These are phyloP conservation scores for Caenorhabditis becei DNA, from an alignment of 2,888 invertebrate genomes.

Conservation along the genomic window DNA sequence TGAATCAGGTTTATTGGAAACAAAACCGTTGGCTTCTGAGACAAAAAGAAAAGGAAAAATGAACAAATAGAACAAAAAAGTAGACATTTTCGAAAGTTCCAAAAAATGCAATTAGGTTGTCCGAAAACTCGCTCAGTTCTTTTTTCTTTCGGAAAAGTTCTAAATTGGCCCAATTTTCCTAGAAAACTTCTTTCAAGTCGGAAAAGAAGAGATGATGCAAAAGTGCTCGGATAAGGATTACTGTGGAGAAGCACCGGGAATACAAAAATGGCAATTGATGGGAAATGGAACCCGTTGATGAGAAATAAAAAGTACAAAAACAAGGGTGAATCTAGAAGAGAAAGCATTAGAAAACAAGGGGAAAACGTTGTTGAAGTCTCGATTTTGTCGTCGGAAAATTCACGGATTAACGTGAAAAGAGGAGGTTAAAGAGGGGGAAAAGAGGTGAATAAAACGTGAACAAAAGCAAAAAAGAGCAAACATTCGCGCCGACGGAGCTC, in stretches of 20 bases:
- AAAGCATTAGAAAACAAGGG: neutral
- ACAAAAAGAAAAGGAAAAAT: neutral
- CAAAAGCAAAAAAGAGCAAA: conserved; percentile 39
- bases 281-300: neutral
- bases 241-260: neutral
- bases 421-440: neutral
- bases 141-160: neutral
- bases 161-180: neutral
- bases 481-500: conserved; percentile 19
- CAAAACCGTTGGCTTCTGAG: neutral
- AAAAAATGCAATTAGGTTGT: conserved; percentile 2
- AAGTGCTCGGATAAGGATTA: neutral
- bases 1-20: neutral
- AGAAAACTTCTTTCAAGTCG: neutral
- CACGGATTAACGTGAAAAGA: conserved; percentile 5
- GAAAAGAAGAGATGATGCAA: neutral
- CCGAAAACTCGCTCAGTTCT: neutral
- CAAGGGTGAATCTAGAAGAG: neutral
- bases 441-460: conserved; percentile 14
- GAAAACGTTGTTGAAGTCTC: conserved; percentile 3
- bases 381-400: neutral
- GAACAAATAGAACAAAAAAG: neutral
- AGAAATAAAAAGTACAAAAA: neutral
- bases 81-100: neutral
- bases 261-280: neutral